Evolutionary conservation across 2,888 invertebrate species (phyloP), one percentile per base, ranked within the genome.

Genomic region (Dryobota labecula): DNA sequence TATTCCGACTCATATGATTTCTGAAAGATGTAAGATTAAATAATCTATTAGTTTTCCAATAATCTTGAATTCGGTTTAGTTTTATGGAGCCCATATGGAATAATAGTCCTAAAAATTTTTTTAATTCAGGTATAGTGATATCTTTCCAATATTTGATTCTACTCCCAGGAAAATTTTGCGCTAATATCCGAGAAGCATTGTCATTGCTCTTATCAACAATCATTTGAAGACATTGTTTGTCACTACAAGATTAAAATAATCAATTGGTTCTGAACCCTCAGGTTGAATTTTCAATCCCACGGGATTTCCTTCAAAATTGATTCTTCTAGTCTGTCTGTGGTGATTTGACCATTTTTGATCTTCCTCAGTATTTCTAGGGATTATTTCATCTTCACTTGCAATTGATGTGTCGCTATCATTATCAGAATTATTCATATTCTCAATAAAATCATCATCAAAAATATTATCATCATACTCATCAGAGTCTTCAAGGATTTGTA

Each of bases 211-310:
- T 56, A 18, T 45, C 45, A 45, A 45, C 45, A 45, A 45, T 45
- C 45, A 45, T 45, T 45, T 45, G 45, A 45, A 45, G 45, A 45
- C 45, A 45, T 45, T 45, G 33, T 54, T 49, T n/a, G 49, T 49
- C 49, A 49, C 49, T 49, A 49, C 24, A 24, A 49, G 49, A 49
- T 49, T 49, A 49, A 49, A 49, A 49, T 49, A 49, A 49, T 49
- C 49, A 49, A 49, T 49, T 61, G 76, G 71, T 66, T 70, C 70
- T 63, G 53, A 43, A 45, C 38, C 43, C 61, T 61, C 43, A 45
- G 43, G 68, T 54, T 70, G 69, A 49, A 49, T 49, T 49, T 45
- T 45, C 18, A 45, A 45, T 18, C 45, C 45, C 6, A 45, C 45
- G 6, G 45, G 45, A 45, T 45, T 45, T 45, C 18, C 45, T 45